A percentile compares a stretch with the other conserved stretches of the same genome.
phyloP scores from a whole-genome alignment of 2,888 invertebrate genomes.

The Microctonus hyperodae region DNA sequence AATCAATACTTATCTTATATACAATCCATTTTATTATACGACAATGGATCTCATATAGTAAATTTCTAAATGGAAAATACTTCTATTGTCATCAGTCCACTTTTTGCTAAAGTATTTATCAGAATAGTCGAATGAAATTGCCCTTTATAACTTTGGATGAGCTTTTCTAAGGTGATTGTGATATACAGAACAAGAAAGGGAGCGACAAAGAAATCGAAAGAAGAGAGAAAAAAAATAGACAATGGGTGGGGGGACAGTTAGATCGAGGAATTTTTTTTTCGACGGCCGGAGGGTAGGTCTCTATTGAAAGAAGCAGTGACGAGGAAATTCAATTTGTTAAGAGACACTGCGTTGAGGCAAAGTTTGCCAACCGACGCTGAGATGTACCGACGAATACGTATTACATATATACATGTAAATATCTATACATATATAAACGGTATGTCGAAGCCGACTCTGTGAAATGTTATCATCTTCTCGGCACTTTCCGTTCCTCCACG shows the following conservation, averaged over 20 bases:
- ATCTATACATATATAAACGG: background rate
- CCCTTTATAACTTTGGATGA: background rate
- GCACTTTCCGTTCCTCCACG: conserved; percentile 35
- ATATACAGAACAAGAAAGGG: conserved; percentile 5
- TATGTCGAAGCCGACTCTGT: conserved; percentile 34
- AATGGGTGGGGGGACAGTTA: conserved; percentile 7
- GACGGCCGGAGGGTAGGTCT: conserved; percentile 4
- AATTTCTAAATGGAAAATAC: background rate
- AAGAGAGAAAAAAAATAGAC: background rate
- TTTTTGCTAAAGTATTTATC: conserved; percentile 16
- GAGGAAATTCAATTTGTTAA: conserved; percentile 42
- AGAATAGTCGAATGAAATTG: conserved; percentile 20
- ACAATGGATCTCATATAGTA: background rate
- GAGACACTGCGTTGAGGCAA: conserved; percentile 37
- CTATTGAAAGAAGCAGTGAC: conserved; percentile 29
- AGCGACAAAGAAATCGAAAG: background rate
- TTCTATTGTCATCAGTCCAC: background rate
- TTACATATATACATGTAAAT: too few species aligned
- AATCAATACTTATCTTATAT: too few species aligned
- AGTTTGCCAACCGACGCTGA: conserved; percentile 31
- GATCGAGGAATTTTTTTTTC: conserved; percentile 7
- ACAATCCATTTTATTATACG: background rate
- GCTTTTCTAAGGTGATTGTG: conserved; percentile 24
- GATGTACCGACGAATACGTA: conserved; percentile 2
- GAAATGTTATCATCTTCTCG: conserved; percentile 40